A percentile compares a stretch with the other conserved stretches of the same genome.
Conservation (phyloP, 2,797 vertebrate genomes). For the Remorina albescens region DNA sequence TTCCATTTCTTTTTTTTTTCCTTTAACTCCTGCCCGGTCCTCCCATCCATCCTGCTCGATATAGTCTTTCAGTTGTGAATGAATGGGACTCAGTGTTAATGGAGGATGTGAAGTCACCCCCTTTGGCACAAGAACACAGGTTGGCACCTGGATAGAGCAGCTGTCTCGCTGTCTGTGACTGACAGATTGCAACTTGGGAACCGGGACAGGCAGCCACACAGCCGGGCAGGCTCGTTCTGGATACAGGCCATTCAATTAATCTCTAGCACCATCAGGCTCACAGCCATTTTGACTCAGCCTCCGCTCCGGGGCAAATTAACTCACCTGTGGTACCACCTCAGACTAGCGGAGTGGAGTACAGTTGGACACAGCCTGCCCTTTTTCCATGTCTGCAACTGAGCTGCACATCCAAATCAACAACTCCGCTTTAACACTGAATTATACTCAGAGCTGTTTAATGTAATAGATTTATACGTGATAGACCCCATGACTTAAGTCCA, state of each 20-base stretch:
- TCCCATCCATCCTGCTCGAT: constrained; percentile 37
- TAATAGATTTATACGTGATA: constrained; percentile 53
- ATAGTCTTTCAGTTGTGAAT: constrained; percentile 53
- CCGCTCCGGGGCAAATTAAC: constrained; percentile 43
- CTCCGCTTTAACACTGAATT: constrained; percentile 25
- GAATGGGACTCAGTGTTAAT: constrained; percentile 66
- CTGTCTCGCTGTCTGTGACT: constrained; percentile 68
- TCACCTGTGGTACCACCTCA: constrained; percentile 61
- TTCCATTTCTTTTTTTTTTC: constrained; percentile 30
- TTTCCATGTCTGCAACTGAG: constrained; percentile 40
- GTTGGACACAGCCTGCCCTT: constrained; percentile 32
- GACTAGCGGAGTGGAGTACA: constrained; percentile 22
- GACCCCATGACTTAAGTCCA: constrained; percentile 45
- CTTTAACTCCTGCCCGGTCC: constrained; percentile 49
- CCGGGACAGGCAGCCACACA: constrained; percentile 43
- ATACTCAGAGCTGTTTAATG: constrained; percentile 20
- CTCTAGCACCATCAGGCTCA: constrained; percentile 60
- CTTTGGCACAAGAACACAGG: constrained; percentile 66
- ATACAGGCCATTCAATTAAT: constrained; percentile 71
- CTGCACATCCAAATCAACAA: constrained; percentile 17
- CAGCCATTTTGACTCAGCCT: constrained; percentile 41
- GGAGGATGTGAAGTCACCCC: constrained; percentile 76
- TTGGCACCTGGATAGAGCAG: constrained; percentile 75
- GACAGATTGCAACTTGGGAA: constrained; percentile 71
- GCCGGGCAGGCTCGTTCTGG: constrained; percentile 55